Evolutionary conservation across 2,113 vertebrate genomes (phyloP).

Genomic region (Lophotis ruficrista): DNA sequence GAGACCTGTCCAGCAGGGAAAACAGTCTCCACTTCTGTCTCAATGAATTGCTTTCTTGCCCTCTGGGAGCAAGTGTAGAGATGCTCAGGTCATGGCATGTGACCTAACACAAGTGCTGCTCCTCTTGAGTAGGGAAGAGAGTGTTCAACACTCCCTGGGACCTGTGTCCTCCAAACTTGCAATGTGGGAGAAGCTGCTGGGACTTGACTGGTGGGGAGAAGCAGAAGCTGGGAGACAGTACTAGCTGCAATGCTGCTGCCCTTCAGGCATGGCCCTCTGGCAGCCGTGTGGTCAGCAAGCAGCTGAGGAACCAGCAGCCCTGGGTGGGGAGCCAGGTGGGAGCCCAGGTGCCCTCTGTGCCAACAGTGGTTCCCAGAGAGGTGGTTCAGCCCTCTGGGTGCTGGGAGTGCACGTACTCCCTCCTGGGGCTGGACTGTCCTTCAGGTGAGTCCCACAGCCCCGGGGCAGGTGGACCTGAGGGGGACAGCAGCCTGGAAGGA

Average conservation of each 20-base stretch:
- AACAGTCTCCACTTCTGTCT: background rate
- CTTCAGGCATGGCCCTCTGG: background rate
- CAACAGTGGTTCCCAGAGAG: rapidly evolving
- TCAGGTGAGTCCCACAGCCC: background rate
- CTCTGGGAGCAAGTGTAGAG: background rate
- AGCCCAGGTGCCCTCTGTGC: background rate
- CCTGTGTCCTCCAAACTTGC: background rate
- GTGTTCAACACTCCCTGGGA: background rate
- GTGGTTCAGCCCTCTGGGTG: background rate
- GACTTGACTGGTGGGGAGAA: background rate
- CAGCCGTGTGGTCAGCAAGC: background rate
- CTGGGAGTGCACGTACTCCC: background rate
- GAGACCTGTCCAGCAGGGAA: background rate
- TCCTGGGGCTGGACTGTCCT: background rate
- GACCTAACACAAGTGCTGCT: background rate
- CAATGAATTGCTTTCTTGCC: background rate
- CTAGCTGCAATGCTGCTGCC: background rate
- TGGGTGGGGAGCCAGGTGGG: no score
- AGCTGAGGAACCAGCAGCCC: background rate
- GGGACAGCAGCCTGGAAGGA: background rate
- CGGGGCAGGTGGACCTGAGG: background rate
- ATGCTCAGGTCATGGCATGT: background rate
- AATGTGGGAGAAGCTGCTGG: background rate
- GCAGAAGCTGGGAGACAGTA: background rate
- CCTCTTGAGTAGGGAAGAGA: background rate